Base-by-base conservation (phyloP, 2,113 vertebrate species). In the Gymnorhina tibicen region DNA sequence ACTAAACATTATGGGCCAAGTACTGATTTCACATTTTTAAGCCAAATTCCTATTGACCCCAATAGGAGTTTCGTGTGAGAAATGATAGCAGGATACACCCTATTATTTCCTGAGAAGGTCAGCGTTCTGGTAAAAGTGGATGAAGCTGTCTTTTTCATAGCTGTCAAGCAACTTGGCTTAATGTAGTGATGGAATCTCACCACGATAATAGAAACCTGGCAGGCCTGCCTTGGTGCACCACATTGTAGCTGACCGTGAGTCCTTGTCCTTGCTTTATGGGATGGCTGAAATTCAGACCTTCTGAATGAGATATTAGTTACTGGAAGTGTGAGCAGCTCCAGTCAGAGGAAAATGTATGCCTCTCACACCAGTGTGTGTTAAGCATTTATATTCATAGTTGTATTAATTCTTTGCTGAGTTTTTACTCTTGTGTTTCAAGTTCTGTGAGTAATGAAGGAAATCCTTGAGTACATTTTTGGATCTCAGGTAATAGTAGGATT, bases 141-240 rank as follows among this genome's bases (percentile, higher is more conserved):
- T 96, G 81, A 96, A 94, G 91, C 77, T 96, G 94, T 95, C 95
- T 95, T 92, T 95, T 96, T 95, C 84, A 93, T 77, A 85, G 92
- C 92, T 96, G 91, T 96, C 95, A 96, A 82, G 47, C 70, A 91
- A 74, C 77, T 95, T 96, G 95, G 94, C 90, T 93, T 91, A 83
- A 87, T 9, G 56, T 7, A 92, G 81, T 66, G 63, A 62, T 87
- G 86, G 87, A 92, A 93, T 92, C 88, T 93, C 92, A 88, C 90
- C 85, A 66, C 33, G 76, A 75, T 81, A 94, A 89, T 33, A 87
- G 86, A 73, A 87, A 84, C 62, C 76, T 95, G 93, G 93, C 89
- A 75, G 10, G 76, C 76, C 79, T 89, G 74, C 93, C 58, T 49
- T 87, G 72, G 70, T 94, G 70, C 39, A 67, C 58, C 90, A 89